Evolutionary conservation across 2,888 invertebrate genomes (phyloP).

Genomic region (Augochlorella aurata): DNA sequence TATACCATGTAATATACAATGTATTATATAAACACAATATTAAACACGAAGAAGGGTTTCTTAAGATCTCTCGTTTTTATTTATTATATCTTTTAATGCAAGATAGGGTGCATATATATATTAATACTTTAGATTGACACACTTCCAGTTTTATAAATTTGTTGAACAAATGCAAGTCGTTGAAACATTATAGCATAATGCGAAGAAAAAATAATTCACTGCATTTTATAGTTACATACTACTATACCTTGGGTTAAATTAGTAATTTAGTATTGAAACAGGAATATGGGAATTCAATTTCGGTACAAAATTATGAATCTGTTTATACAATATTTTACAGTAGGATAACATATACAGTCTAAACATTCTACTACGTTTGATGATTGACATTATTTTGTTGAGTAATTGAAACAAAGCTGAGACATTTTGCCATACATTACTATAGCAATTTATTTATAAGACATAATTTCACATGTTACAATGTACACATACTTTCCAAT

Average conservation of each 20-base stretch:
- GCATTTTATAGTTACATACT: background rate
- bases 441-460: constrained; percentile 72
- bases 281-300: background rate
- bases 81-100: background rate
- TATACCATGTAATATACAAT: too few relatives aligned
- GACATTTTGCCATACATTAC: constrained; percentile 47
- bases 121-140: too few relatives aligned
- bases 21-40: too few relatives aligned
- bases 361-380: background rate
- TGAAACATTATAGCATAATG: background rate
- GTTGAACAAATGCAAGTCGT: too few relatives aligned
- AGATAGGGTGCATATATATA: too few relatives aligned
- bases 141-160: too few relatives aligned
- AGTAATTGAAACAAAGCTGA: background rate
- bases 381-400: background rate
- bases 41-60: too few relatives aligned
- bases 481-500: constrained; percentile 70
- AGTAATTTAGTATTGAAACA: background rate
- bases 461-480: constrained; percentile 72
- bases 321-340: background rate
- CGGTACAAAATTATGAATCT: background rate
- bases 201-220: background rate
- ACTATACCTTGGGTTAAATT: background rate
- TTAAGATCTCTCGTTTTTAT: too few relatives aligned
- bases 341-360: background rate